phyloP scores from a whole-genome alignment of 1,140 invertebrate species.

The Ctenoplectra terminalis region DNA sequence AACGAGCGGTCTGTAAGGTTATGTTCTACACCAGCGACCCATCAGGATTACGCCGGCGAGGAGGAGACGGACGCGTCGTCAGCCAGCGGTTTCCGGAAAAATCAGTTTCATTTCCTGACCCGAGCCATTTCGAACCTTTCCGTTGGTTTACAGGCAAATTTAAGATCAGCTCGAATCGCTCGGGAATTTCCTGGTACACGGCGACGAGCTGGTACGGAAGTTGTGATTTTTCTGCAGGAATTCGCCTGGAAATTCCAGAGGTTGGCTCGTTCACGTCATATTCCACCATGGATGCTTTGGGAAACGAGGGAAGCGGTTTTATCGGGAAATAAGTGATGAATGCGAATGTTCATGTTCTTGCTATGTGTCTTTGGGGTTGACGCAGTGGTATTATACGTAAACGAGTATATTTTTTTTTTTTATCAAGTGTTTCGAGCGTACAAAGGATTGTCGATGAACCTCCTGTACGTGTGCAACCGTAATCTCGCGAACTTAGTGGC shows the following conservation, averaged over 20 bases:
- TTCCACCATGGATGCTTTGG: no score
- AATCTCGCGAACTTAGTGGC: no score
- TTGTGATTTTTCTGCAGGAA: background rate
- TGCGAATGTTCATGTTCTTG: no score
- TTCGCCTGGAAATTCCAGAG: background rate
- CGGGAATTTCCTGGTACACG: background rate
- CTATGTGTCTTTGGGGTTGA: no score
- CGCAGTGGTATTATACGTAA: no score
- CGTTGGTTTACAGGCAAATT: constrained; percentile 37
- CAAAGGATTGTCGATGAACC: no score
- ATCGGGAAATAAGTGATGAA: background rate
- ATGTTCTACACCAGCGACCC: background rate
- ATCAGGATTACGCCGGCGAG: background rate
- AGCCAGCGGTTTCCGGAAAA: background rate
- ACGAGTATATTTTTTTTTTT: no score
- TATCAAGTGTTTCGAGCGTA: no score
- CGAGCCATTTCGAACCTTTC: background rate
- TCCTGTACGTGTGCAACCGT: no score
- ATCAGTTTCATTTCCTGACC: background rate
- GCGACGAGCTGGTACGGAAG: background rate
- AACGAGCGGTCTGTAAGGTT: background rate
- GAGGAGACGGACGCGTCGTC: background rate
- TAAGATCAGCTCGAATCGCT: constrained; percentile 17
- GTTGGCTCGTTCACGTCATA: background rate
- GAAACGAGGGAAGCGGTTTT: background rate